Evolutionary conservation across 2,113 vertebrate genomes (phyloP).

Genomic region (Oostethus manadensis): DNA sequence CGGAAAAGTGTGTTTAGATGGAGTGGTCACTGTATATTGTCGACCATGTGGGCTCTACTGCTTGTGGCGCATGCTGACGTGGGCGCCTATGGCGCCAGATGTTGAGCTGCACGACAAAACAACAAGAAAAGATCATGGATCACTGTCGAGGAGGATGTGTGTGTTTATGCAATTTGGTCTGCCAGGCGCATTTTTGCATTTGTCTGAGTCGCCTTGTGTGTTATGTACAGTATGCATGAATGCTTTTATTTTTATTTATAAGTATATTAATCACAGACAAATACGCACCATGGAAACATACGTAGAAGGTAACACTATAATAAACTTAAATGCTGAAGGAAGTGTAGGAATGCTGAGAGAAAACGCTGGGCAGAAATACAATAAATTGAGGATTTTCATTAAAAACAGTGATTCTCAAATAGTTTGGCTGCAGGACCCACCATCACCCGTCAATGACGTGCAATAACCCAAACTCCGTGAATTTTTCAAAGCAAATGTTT

Average conservation of each 20-base stretch:
- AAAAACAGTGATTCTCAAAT: no score
- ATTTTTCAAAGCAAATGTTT: no score
- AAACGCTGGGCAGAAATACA: no score
- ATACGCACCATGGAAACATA: neutral
- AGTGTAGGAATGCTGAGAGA: no score
- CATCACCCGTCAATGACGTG: no score
- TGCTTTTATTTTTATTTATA: constrained; percentile 13
- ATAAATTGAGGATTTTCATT: no score
- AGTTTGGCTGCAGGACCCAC: no score
- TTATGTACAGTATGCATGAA: neutral
- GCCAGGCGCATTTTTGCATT: constrained; percentile 14
- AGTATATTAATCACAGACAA: constrained; percentile 4
- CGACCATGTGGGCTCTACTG: constrained; percentile 49
- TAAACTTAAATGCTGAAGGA: no score
- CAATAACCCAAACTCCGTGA: no score
- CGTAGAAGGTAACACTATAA: no score
- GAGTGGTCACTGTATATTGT: constrained; percentile 40
- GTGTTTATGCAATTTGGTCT: constrained; percentile 15
- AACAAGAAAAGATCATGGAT: constrained; percentile 68
- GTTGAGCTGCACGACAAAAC: constrained; percentile 56
- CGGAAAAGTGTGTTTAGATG: constrained; percentile 18
- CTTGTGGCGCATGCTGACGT: constrained; percentile 53
- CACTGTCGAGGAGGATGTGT: constrained; percentile 41
- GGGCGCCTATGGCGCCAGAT: constrained; percentile 62
- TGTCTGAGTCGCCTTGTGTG: constrained; percentile 15